Base-by-base conservation (phyloP, 2,113 vertebrate species). In the Misgurnus anguillicaudatus region DNA sequence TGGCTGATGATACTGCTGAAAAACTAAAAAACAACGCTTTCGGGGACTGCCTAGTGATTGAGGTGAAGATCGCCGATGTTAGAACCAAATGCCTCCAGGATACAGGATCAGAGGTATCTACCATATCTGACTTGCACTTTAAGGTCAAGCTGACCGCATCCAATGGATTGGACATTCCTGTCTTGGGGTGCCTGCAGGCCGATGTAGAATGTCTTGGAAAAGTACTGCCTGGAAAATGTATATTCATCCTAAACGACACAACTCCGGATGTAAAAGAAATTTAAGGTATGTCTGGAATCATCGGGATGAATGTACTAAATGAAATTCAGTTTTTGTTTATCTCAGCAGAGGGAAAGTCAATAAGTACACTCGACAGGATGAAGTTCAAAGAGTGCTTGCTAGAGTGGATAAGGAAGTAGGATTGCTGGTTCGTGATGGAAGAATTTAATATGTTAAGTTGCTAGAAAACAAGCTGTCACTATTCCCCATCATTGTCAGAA, bases 11-110 rank as follows among this genome's bases (percentile, higher is more conserved):
- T n/a, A 24, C 41, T 24, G 10, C 65, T 19, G 65, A 47, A 42
- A 66, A 66, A 42, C 13, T 39, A 65, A 61, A 72, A 75, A 14
- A 24, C 5, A 17, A 36, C 5, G 64, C 63, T 53, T 78, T 78
- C 41, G 64, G 75, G 48, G 41, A 65, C 38, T 78, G 75, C 14
- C 38, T 66, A 1, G 31, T 39, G 1, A 21, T 66, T 21, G 64
- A 78, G n/a, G 38, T 78, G 16, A 67, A 39, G 21, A 78, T 78
- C 8, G 53, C 42, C 9, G 77, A 66, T 79, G 66, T 79, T 21
- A 79, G 62, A 57, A 51, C 42, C 38, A 70, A 57, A 6, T 61
- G 57, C 67, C 21, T 72, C 3, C n/a, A 51, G 19, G 67, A 79
- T 38, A 79, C 77, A 21, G 77, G 55, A 19, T 72, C 58, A 36